Conservation (phyloP, 2,888 invertebrate genomes). For the Stratiomys singularior region DNA sequence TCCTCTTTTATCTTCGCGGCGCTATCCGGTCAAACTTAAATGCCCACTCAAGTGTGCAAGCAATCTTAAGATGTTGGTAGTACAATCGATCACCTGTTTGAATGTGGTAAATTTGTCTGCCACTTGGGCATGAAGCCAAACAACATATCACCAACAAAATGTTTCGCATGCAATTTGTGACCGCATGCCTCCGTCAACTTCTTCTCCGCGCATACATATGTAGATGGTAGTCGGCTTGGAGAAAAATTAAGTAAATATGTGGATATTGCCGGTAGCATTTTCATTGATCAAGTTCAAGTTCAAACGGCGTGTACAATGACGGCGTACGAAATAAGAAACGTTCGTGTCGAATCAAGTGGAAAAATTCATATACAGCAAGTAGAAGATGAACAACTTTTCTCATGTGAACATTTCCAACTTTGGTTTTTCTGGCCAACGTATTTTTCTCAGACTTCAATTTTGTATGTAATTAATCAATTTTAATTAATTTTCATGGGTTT, state of each 20-base stretch:
- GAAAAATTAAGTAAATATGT: not conserved
- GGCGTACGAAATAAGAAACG: not conserved
- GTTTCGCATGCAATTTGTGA: too few relatives aligned
- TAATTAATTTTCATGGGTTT: too few relatives aligned
- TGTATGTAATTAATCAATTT: too few relatives aligned
- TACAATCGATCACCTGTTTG: not conserved
- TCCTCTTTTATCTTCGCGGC: not conserved
- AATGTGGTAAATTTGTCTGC: too few relatives aligned
- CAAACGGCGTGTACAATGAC: not conserved
- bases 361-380: too few relatives aligned
- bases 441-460: too few relatives aligned
- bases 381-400: too few relatives aligned
- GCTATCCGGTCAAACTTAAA: not conserved
- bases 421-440: too few relatives aligned
- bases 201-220: not conserved
- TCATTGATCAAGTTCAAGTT: constrained; percentile 3
- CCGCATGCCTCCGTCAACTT: not conserved
- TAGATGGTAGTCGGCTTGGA: not conserved
- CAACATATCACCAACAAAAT: too few relatives aligned
- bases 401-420: too few relatives aligned
- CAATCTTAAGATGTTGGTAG: not conserved
- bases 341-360: not conserved
- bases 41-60: not conserved
- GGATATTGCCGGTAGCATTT: not conserved
- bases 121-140: too few relatives aligned